Evolutionary conservation across 2,797 vertebrate species (phyloP), one percentile per base, ranked within the genome.

Genomic region (Sphenopsis melanotis): DNA sequence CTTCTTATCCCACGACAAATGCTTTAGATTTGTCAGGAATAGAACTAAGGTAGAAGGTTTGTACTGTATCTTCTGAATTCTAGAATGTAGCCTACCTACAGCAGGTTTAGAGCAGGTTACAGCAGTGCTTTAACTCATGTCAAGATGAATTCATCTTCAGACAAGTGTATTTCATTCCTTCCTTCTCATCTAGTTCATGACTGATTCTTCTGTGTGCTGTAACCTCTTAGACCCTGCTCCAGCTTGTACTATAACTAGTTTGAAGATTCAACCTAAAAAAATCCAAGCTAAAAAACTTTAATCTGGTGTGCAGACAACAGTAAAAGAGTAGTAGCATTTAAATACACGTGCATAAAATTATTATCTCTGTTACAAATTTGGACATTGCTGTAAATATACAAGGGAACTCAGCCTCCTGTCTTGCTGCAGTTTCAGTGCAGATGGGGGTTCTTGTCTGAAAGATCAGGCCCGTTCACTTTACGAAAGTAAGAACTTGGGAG

Each of bases 151-250:
- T 80, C 0, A 4, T 30, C 29, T 72, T 79, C 52, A 83, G 36
- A 24, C 3, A 49, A 57, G 27, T 27, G 41, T 1, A 4, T 59
- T 76, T 83, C n/a, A 53, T 53, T 74, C 20, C 47, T 69, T 57
- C 13, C n/a, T 66, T 85, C 34, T 77, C 18, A 11, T 20, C 12
- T 53, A 20, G 37, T 29, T 23, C 12, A 12, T 23, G 12, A 53
- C 1, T 71, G 27, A 71, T 55, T 41, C 32, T 61, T 1, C 0
- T 44, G 42, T 36, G 18, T 57, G 29, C 20, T 1, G 0, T 64
- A 57, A 69, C 12, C 57, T 32, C 24, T 69, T 32, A 30, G 27
- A 37, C 6, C 3, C 13, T 57, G 17, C 24, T 19, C 20, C 27
- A 59, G 30, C 6, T 72, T 57, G 64, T 74, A 26, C 26, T 4